These are phyloP conservation scores for Teleopsis dalmanni DNA, from an alignment of 1,140 invertebrate genomes.

Conservation along the genomic window DNA sequence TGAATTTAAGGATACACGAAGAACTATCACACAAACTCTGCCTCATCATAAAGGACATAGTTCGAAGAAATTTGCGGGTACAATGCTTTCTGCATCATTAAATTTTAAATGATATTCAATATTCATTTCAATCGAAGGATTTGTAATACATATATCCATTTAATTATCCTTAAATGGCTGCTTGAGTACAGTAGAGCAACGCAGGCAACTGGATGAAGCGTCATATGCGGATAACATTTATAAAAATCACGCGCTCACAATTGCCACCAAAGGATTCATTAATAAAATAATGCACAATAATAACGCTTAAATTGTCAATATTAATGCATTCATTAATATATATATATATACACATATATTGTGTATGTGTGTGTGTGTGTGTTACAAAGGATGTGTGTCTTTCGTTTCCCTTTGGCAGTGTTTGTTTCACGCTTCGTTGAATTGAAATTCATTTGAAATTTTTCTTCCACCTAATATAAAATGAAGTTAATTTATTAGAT, in stretches of 20 bases:
- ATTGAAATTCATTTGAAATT: slow-evolving; percentile 7
- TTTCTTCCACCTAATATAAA: slow-evolving; percentile 2
- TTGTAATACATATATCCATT: background rate
- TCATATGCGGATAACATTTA: too few species aligned
- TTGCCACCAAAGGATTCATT: slow-evolving; percentile 11
- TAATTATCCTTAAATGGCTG: slow-evolving; percentile 8
- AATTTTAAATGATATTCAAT: slow-evolving; percentile 8
- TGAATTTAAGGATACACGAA: too few species aligned
- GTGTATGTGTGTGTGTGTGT: background rate
- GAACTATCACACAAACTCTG: too few species aligned
- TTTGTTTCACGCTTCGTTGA: slow-evolving; percentile 3
- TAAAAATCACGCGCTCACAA: background rate
- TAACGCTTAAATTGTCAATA: slow-evolving; percentile 5
- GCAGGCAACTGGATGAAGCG: too few species aligned
- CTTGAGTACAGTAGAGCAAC: slow-evolving; percentile 1
- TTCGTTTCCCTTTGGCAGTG: background rate
- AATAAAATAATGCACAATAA: slow-evolving; percentile 11
- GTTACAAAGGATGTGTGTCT: background rate
- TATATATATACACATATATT: background rate
- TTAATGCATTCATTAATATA: background rate
- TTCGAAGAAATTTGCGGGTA: background rate
- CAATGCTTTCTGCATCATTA: slow-evolving; percentile 10
- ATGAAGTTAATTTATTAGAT: slow-evolving; percentile 11
- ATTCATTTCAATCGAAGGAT: background rate
- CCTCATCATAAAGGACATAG: too few species aligned